Evolutionary conservation across 2,113 vertebrate species (phyloP).

Genomic region (Hippocampus comes): DNA sequence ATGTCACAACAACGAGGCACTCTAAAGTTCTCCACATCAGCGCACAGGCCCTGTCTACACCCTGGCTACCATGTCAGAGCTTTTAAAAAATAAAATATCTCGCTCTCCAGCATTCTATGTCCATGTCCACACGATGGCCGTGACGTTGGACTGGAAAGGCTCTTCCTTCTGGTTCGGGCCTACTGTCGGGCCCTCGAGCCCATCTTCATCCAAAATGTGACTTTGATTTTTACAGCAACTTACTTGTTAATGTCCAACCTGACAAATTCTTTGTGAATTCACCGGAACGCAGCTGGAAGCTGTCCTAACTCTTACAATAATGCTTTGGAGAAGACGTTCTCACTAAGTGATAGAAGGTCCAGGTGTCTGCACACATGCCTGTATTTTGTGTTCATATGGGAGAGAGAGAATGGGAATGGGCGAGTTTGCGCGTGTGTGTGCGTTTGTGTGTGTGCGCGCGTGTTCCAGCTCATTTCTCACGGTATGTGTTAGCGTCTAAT

Average conservation of each 20-base stretch:
- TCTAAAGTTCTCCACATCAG: too few species aligned
- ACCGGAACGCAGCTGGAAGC: neutral
- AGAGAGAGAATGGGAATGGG: neutral
- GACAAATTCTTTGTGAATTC: neutral
- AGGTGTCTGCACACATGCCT: neutral
- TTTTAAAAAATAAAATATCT: too few species aligned
- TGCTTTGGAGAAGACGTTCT: neutral
- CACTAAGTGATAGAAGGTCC: neutral
- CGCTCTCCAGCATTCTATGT: too few species aligned
- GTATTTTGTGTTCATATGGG: neutral
- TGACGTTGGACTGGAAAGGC: too few species aligned
- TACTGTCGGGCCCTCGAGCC: too few species aligned
- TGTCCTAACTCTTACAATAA: neutral
- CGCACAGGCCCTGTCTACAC: too few species aligned
- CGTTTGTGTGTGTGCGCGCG: slow-evolving; percentile 10
- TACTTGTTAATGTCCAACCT: neutral
- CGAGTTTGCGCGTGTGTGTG: slow-evolving; percentile 6
- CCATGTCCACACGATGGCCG: too few species aligned
- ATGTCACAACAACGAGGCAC: too few species aligned
- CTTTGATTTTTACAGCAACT: neutral
- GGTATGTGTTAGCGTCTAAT: slow-evolving; percentile 66
- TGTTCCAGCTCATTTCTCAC: slow-evolving; percentile 42
- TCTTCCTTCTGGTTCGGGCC: too few species aligned
- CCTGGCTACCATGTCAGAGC: too few species aligned
- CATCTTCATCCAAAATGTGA: too few species aligned